phyloP scores from a whole-genome alignment of 2,113 vertebrate species.

The Patagioenas fasciata region DNA sequence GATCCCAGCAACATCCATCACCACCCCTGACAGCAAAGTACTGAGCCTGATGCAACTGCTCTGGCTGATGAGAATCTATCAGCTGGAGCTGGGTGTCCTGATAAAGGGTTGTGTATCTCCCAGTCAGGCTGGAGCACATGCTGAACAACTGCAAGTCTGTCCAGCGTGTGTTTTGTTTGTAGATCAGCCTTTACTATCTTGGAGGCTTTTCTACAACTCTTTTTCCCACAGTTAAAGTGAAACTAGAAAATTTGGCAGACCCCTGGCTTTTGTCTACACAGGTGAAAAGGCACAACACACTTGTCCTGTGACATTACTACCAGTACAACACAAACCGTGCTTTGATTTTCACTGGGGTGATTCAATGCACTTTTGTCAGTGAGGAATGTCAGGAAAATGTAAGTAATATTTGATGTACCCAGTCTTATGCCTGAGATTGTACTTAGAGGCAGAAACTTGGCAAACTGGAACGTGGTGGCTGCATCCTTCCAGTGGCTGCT shows the following conservation, averaged over 20 bases:
- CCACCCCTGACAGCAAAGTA: neutral
- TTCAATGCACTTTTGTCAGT: neutral
- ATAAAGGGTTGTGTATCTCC: neutral
- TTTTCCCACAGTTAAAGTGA: neutral
- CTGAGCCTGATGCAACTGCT: neutral
- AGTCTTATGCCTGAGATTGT: neutral
- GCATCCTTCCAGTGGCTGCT: neutral
- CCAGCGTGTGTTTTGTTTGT: rapidly evolving
- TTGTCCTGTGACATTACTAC: neutral
- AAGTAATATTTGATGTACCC: neutral
- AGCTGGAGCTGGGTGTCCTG: neutral
- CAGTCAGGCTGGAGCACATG: rapidly evolving
- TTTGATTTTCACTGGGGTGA: neutral
- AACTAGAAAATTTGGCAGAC: neutral
- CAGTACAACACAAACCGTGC: neutral
- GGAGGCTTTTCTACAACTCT: neutral
- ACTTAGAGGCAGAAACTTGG: neutral
- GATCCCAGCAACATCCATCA: neutral
- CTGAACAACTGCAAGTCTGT: neutral
- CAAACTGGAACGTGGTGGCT: neutral
- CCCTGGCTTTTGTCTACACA: neutral
- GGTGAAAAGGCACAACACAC: neutral
- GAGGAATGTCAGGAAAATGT: neutral
- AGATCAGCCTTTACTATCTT: neutral
- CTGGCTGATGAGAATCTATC: rapidly evolving